A percentile compares a stretch with the other conserved stretches of the same genome.
phyloP scores from a whole-genome alignment of 2,888 invertebrate species.

The Zaprionus bogoriensis region DNA sequence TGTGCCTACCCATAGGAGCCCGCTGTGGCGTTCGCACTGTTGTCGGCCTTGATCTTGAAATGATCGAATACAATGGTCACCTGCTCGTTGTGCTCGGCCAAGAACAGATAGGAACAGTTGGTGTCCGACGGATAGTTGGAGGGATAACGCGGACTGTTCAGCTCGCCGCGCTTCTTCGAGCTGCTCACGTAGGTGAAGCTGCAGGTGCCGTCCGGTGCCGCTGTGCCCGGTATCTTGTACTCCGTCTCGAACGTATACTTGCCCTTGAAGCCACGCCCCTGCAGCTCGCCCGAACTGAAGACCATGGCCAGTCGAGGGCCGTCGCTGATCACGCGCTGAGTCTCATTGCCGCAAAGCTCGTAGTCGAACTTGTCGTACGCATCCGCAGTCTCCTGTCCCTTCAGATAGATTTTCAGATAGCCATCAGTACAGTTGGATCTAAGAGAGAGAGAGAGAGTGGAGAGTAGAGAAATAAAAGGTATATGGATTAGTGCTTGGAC shows the following conservation, averaged over 20 bases:
- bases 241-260: conserved; percentile 86
- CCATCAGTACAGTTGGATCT: conserved; percentile 92
- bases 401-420: conserved; percentile 94
- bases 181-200: conserved; percentile 95
- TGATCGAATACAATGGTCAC: conserved; percentile 95
- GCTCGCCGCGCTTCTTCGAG: conserved; percentile 93
- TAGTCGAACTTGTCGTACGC: conserved; percentile 97
- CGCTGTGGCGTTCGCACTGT: conserved; percentile 88
- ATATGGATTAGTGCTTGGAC: not conserved
- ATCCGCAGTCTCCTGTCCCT: conserved; percentile 95
- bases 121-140: conserved; percentile 97
- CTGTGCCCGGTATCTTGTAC: conserved; percentile 96
- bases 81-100: conserved; percentile 93
- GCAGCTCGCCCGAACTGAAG: conserved; percentile 95
- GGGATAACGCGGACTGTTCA: conserved; percentile 98
- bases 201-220: conserved; percentile 95
- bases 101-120: conserved; percentile 96
- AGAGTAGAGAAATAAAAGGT: too few relatives aligned
- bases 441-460: not conserved
- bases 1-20: conserved; percentile 88
- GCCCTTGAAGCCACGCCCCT: conserved; percentile 94
- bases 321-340: conserved; percentile 92
- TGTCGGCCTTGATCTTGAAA: conserved; percentile 93
- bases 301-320: conserved; percentile 97
- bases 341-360: conserved; percentile 94